Evolutionary conservation across 2,113 vertebrate genomes (phyloP).

Genomic region (Ceuthmochares aereus): DNA sequence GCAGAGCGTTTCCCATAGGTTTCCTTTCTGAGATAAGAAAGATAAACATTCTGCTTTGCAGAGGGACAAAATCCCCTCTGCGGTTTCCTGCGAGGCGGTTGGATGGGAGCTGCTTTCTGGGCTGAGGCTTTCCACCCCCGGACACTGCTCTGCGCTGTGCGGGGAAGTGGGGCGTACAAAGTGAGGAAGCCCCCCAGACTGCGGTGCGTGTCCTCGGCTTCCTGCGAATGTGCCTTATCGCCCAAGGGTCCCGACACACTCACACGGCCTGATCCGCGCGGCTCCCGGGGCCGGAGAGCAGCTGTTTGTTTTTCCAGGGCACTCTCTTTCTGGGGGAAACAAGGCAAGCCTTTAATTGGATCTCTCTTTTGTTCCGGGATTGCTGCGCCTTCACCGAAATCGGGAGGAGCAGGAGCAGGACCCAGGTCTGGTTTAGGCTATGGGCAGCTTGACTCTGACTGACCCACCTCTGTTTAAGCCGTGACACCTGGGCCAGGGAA

Average conservation of each 20-base stretch:
- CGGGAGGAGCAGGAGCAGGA: not conserved
- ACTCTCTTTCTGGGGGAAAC: conserved; percentile 62
- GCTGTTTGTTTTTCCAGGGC: conserved; percentile 79
- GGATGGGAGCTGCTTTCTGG: conserved; percentile 24
- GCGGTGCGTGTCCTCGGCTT: conserved; percentile 34
- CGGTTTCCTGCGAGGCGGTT: conserved; percentile 59
- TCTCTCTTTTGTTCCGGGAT: conserved; percentile 38
- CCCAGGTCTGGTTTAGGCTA: not conserved
- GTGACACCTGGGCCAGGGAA: conserved; percentile 15
- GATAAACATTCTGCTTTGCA: conserved; percentile 62
- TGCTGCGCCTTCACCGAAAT: not conserved
- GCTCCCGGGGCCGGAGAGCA: not conserved
- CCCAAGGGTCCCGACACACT: conserved; percentile 26
- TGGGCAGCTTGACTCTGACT: not conserved
- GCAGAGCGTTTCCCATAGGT: conserved; percentile 77
- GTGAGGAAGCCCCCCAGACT: conserved; percentile 72
- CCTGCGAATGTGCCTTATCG: conserved; percentile 43
- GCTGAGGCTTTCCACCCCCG: conserved; percentile 29
- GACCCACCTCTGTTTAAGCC: not conserved
- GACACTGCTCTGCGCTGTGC: conserved; percentile 57
- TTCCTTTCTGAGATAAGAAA: conserved; percentile 81
- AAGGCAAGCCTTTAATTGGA: conserved; percentile 66
- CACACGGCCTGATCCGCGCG: conserved; percentile 29
- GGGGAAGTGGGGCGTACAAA: conserved; percentile 62
- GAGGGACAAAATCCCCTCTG: not conserved